Percentiles rank a stretch among this genome's conserved stretches.
These are phyloP conservation scores for Hyperoplus immaculatus DNA, from an alignment of 2,797 vertebrate species.

Conservation along the genomic window DNA sequence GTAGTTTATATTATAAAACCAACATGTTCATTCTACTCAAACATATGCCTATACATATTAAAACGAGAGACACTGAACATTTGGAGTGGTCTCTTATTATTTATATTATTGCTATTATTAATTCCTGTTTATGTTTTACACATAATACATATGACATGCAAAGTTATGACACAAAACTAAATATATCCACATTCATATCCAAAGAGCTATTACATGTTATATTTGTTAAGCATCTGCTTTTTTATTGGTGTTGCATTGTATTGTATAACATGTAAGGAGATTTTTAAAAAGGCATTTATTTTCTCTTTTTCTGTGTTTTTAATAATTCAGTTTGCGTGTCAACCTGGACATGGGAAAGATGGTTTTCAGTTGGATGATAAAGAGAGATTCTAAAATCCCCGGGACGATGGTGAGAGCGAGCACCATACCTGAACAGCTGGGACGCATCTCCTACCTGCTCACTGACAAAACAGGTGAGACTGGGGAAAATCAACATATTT, in stretches of 20 bases:
- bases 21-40: too few relatives aligned
- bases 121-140: too few relatives aligned
- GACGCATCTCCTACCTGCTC: slow-evolving; percentile 96
- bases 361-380: slow-evolving; percentile 99
- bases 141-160: too few relatives aligned
- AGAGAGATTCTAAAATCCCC: slow-evolving; percentile 95
- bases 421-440: slow-evolving; percentile 97
- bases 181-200: too few relatives aligned
- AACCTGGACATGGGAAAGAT: slow-evolving; percentile 99
- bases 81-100: too few relatives aligned
- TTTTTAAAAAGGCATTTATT: not conserved
- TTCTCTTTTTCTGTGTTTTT: not conserved
- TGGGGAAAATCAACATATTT: not conserved
- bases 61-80: too few relatives aligned
- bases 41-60: too few relatives aligned
- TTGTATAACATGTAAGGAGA: not conserved
- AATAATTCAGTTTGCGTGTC: slow-evolving; percentile 90
- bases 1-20: too few relatives aligned
- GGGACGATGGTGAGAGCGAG: slow-evolving; percentile 97
- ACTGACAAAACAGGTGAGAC: slow-evolving; percentile 96
- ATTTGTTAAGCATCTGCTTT: too few relatives aligned
- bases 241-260: not conserved
- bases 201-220: too few relatives aligned
- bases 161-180: too few relatives aligned
- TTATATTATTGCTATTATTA: too few relatives aligned